Evolutionary conservation across 2,888 invertebrate genomes (phyloP).

Genomic region (Thera obeliscata): DNA sequence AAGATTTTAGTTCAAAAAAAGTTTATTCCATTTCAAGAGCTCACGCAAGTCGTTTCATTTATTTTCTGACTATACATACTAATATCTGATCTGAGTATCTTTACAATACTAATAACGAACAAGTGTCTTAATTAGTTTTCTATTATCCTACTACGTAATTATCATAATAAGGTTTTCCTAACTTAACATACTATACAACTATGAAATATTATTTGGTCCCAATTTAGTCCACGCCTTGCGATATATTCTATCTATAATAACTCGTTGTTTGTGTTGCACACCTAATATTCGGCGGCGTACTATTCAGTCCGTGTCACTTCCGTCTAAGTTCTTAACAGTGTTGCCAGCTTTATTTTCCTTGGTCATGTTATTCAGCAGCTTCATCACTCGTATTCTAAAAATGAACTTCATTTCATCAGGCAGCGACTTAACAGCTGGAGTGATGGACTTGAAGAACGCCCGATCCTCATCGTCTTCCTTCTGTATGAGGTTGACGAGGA

Average conservation of each 20-base stretch:
- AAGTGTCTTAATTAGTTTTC: no score
- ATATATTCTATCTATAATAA: no score
- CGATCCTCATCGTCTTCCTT: slow-evolving; percentile 71
- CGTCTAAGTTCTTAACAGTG: slow-evolving; percentile 37
- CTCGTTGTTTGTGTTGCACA: no score
- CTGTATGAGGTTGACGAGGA: slow-evolving; percentile 61
- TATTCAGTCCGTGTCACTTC: slow-evolving; percentile 44
- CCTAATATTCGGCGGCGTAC: no score
- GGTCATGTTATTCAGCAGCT: slow-evolving; percentile 51
- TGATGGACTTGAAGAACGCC: slow-evolving; percentile 69
- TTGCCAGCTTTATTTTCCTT: slow-evolving; percentile 26
- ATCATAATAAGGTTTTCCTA: background rate
- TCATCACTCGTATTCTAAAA: slow-evolving; percentile 68
- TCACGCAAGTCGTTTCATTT: no score
- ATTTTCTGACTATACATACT: no score
- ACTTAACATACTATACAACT: background rate
- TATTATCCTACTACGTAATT: background rate
- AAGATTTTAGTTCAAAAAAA: no score
- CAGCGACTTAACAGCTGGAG: slow-evolving; percentile 62
- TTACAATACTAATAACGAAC: no score
- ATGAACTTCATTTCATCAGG: slow-evolving; percentile 60
- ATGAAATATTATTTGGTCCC: background rate
- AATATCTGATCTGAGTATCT: no score
- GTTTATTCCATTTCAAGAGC: no score
- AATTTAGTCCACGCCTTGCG: background rate